Evolutionary conservation across 1,140 invertebrate genomes (phyloP).

Genomic region (Holotrichia oblita): DNA sequence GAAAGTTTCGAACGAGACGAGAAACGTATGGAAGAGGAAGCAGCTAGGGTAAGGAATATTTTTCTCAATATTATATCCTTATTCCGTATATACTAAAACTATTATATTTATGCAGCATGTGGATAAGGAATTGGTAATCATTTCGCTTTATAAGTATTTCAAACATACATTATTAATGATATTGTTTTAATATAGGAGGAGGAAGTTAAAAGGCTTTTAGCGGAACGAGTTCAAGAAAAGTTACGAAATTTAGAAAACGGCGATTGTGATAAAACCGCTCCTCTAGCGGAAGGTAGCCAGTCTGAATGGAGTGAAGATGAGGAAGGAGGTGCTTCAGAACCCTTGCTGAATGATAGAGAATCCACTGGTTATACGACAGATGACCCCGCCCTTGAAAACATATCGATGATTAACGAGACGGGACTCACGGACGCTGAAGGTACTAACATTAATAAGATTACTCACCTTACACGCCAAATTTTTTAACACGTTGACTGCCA

Average conservation of each 20-base stretch:
- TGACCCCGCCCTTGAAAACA: slow-evolving; percentile 83
- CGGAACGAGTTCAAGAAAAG: slow-evolving; percentile 61
- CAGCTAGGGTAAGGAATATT: slow-evolving; percentile 55
- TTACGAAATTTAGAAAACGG: slow-evolving; percentile 55
- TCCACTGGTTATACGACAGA: slow-evolving; percentile 84
- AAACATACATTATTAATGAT: neutral
- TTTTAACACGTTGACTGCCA: too few species aligned
- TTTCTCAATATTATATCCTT: neutral
- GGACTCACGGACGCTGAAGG: slow-evolving; percentile 87
- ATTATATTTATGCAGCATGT: slow-evolving; percentile 50
- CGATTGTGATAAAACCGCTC: slow-evolving; percentile 53
- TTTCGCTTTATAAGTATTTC: neutral
- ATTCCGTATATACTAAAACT: neutral
- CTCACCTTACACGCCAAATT: too few species aligned
- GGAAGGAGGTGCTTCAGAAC: slow-evolving; percentile 69
- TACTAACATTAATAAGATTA: slow-evolving; percentile 45
- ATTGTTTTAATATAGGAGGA: slow-evolving; percentile 59
- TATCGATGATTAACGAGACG: slow-evolving; percentile 83
- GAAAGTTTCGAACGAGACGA: slow-evolving; percentile 65
- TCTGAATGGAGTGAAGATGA: slow-evolving; percentile 82
- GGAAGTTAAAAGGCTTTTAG: slow-evolving; percentile 64
- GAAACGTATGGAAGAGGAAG: slow-evolving; percentile 63
- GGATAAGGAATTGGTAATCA: slow-evolving; percentile 56
- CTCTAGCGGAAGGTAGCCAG: slow-evolving; percentile 66
- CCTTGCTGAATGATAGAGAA: slow-evolving; percentile 67